These are phyloP conservation scores for Lamellibrachia satsuma DNA, from an alignment of 2,888 invertebrate species.

Conservation along the genomic window DNA sequence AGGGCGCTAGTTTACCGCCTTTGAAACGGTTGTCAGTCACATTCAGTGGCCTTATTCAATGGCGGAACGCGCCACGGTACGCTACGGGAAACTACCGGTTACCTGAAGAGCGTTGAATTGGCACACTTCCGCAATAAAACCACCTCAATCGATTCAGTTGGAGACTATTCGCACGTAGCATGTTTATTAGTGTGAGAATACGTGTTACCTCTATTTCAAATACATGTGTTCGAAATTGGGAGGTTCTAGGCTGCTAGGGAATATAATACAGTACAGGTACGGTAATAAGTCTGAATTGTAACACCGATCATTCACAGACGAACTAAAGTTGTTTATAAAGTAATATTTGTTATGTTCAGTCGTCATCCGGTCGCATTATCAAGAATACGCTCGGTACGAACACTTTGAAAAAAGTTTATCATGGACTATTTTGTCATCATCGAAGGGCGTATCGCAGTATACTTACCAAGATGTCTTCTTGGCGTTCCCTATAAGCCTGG, in stretches of 20 bases:
- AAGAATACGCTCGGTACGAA: neutral
- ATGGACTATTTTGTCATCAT: neutral
- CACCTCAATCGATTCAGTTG: neutral
- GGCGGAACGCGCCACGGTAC: neutral
- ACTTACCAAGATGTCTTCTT: constrained; percentile 5
- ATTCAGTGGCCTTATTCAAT: neutral
- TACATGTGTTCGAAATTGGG: too few species aligned
- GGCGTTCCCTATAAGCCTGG: neutral
- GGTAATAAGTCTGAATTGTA: neutral
- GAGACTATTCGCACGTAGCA: too few species aligned
- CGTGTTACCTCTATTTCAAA: too few species aligned
- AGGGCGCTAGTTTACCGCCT: neutral
- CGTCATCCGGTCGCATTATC: neutral
- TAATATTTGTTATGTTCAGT: neutral
- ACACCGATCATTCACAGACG: neutral
- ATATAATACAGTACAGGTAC: too few species aligned
- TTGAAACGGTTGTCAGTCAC: neutral
- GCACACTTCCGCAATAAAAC: neutral
- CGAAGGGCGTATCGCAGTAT: neutral
- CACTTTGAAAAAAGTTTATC: neutral
- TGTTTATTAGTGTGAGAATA: too few species aligned
- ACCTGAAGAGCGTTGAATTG: neutral
- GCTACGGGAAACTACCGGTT: neutral
- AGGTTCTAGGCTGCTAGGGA: too few species aligned
- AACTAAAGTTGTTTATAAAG: neutral